Evolutionary conservation across 2,113 vertebrate species (phyloP).

Genomic region (human (Homo sapiens)): GRCh38 chr12:94334501-94335000

Average conservation of each 20-base stretch:
- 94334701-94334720: neutral
- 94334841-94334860: slow-evolving; percentile 36
- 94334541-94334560: neutral
- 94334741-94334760: slow-evolving; percentile 48
- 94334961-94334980: neutral
- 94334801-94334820: slow-evolving; percentile 24
- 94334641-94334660: neutral
- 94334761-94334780: slow-evolving; percentile 27
- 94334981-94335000: neutral
- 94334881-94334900: neutral
- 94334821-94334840: slow-evolving; percentile 18
- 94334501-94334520: slow-evolving; percentile 17
- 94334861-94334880: neutral
- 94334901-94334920: neutral
- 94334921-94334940: neutral
- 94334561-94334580: neutral
- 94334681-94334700: neutral
- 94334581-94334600: neutral
- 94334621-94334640: neutral
- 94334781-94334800: slow-evolving; percentile 18
- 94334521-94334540: slow-evolving; percentile 28
- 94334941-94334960: neutral
- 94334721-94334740: neutral
- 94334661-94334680: slow-evolving; percentile 24
- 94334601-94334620: slow-evolving; percentile 37